A percentile compares a stretch with the other conserved stretches of the same genome.
Conservation (phyloP, 2,888 invertebrate genomes). For the Galerucella calmariensis region DNA sequence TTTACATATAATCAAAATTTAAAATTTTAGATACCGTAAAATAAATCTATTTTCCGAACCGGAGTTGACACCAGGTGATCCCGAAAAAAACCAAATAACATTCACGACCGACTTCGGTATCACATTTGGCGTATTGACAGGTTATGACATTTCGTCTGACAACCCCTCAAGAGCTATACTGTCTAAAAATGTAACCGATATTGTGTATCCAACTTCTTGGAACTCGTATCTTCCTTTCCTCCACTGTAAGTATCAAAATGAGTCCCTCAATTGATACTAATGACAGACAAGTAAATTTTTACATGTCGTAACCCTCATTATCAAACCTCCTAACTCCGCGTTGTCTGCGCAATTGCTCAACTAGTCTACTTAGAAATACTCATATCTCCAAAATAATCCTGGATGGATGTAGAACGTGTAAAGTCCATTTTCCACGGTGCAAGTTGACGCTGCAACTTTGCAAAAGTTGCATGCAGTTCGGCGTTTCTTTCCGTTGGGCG, state of each 20-base stretch:
- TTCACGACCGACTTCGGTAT: slow-evolving; percentile 51
- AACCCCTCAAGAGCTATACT: slow-evolving; percentile 50
- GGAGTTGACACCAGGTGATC: slow-evolving; percentile 47
- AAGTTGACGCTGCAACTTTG: too few relatives aligned
- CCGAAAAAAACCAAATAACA: slow-evolving; percentile 36
- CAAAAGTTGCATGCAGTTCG: too few relatives aligned
- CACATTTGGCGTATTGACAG: slow-evolving; percentile 51
- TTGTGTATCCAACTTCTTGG: slow-evolving; percentile 51
- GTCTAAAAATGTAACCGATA: slow-evolving; percentile 45
- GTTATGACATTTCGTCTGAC: slow-evolving; percentile 48
- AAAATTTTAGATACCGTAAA: slow-evolving; percentile 50
- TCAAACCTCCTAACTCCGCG: too few relatives aligned
- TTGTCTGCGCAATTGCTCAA: too few relatives aligned
- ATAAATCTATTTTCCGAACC: slow-evolving; percentile 51
- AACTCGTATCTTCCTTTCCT: slow-evolving; percentile 48
- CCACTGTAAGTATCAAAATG: slow-evolving; percentile 46
- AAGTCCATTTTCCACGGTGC: too few relatives aligned
- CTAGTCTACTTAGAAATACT: too few relatives aligned
- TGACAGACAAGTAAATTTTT: too few relatives aligned
- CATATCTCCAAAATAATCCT: too few relatives aligned
- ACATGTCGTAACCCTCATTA: too few relatives aligned
- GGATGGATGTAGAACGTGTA: too few relatives aligned
- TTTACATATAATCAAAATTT: background rate
- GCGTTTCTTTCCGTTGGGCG: too few relatives aligned
- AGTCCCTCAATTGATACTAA: background rate